Base-by-base conservation (phyloP, 1,140 invertebrate species). In the Drosophila seguyi region DNA sequence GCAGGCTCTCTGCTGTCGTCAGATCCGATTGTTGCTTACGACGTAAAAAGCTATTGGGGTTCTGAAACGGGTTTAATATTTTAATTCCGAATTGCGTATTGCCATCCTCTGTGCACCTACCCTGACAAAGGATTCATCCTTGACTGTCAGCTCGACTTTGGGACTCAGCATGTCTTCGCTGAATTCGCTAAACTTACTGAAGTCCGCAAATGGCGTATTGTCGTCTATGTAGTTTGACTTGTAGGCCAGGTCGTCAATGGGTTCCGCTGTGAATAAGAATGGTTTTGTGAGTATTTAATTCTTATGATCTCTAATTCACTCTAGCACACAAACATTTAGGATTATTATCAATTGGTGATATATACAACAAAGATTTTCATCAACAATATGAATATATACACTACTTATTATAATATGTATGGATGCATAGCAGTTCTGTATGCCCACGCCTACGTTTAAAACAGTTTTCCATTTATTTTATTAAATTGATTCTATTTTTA, bases 151-250 rank as follows among this genome's bases (percentile, higher is more conserved):
- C 63, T 90, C 85, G 6, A 90, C 56, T 50, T 90, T 90, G 39
- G 85, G 85, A 47, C 78, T 90, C 38, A 90, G 38, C 85, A 90
- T 90, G 25, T 90, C 81, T 34, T 90, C 69, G 22, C 57, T 71
- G 39, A 81, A 90, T 47, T 88, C 81, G 18, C 71, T 68, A 47
- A 61, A 90, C 63, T 88, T 88, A 27, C 75, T 85, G 20, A 90
- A 90, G 61, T 90, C 86, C 8, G 81, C 81, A 56, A 90, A 90
- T 18, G 85, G 85, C 34, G 85, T 85, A 57, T 90, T 90, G 65
- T 90, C 85, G 44, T 90, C 85, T 22, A 90, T 85, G 67, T 75
- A 90, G 60, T 71, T 90, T 41, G 85, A 90, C 57, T 90, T 90
- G 52, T 79, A 90, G 41, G 71, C 66, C 68, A 86, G 87, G 44